phyloP scores from a whole-genome alignment of 2,888 invertebrate species.

The Polylopha cassiicola region DNA sequence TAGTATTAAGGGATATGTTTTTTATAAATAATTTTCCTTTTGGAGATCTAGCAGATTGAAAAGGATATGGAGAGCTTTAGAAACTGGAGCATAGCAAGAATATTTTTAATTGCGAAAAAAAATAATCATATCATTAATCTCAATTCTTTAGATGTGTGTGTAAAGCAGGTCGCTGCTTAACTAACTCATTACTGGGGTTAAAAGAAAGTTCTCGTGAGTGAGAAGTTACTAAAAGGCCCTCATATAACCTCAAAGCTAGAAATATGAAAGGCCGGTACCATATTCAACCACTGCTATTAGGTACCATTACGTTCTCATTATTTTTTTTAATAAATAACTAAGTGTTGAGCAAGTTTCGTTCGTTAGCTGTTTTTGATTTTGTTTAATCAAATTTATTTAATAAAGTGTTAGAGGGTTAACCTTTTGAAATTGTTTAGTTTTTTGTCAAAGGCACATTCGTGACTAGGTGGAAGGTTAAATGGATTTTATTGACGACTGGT shows the following conservation, averaged over 20 bases:
- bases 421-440: no score
- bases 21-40: constrained; percentile 16
- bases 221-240: constrained; percentile 20
- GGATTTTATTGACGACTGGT: constrained; percentile 33
- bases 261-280: constrained; percentile 22
- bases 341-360: no score
- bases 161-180: constrained; percentile 5
- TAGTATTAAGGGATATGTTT: constrained; percentile 20
- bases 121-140: constrained; percentile 8
- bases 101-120: constrained; percentile 13
- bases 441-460: no score
- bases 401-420: no score
- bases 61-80: background rate
- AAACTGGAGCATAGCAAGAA: background rate
- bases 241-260: constrained; percentile 19
- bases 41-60: constrained; percentile 1
- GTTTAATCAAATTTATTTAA: no score
- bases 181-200: constrained; percentile 14
- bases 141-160: no score
- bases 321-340: constrained; percentile 17
- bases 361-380: no score
- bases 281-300: constrained; percentile 14
- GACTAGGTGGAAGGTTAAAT: no score
- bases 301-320: constrained; percentile 17
- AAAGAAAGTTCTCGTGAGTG: constrained; percentile 18